Percentiles rank a stretch among this genome's conserved stretches.
These are phyloP conservation scores for Temnothorax longispinosus DNA, from an alignment of 1,140 invertebrate species.

Conservation along the genomic window DNA sequence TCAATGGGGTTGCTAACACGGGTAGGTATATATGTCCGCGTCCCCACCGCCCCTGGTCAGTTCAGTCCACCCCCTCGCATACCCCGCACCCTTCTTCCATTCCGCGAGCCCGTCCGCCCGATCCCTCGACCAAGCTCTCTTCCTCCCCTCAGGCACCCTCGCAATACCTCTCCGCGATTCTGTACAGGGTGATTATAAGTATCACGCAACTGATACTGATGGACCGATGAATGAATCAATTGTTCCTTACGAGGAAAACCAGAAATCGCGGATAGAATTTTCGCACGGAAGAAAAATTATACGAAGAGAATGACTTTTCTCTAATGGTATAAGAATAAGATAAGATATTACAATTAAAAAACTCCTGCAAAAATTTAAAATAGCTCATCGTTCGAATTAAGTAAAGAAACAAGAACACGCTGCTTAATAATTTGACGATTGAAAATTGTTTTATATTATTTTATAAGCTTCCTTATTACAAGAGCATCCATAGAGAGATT, in stretches of 20 bases:
- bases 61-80: slow-evolving; percentile 59
- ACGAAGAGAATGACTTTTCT: no score
- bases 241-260: not conserved
- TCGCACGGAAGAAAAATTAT: not conserved
- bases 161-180: slow-evolving; percentile 63
- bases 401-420: not conserved
- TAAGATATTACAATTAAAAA: not conserved
- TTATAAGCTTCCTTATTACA: not conserved
- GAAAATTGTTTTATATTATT: not conserved
- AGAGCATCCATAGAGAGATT: not conserved
- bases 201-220: slow-evolving; percentile 65
- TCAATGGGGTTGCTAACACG: slow-evolving; percentile 86
- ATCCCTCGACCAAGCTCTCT: slow-evolving; percentile 64
- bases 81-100: slow-evolving; percentile 46
- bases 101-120: slow-evolving; percentile 34
- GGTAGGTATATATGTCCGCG: slow-evolving; percentile 82
- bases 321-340: not conserved
- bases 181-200: slow-evolving; percentile 79
- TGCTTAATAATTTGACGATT: not conserved
- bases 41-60: slow-evolving; percentile 75
- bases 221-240: slow-evolving; percentile 33
- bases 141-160: slow-evolving; percentile 54
- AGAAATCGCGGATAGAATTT: not conserved
- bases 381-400: not conserved
- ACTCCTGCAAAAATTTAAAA: not conserved